Conservation (phyloP, 2,888 invertebrate species). For the Euplagia quadripunctaria region DNA sequence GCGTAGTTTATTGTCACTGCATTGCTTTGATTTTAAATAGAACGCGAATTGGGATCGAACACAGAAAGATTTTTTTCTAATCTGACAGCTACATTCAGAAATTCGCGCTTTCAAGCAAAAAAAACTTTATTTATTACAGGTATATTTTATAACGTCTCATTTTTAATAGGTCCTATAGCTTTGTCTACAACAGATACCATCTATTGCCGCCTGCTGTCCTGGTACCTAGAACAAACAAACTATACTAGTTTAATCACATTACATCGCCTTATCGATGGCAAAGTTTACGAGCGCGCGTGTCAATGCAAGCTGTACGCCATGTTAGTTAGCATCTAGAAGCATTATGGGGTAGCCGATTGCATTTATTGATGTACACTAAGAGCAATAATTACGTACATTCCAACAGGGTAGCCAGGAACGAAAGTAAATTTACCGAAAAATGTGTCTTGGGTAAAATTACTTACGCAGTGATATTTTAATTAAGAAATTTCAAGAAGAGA, state of each 20-base stretch:
- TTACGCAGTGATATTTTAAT: too few species aligned
- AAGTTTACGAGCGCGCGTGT: constrained; percentile 43
- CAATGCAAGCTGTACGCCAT: constrained; percentile 14
- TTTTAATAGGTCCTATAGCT: neutral
- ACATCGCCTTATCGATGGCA: constrained; percentile 10
- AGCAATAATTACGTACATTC: too few species aligned
- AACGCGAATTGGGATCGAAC: too few species aligned
- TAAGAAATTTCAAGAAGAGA: too few species aligned
- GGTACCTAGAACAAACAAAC: constrained; percentile 10
- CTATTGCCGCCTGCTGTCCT: constrained; percentile 9
- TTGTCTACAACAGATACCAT: constrained; percentile 6
- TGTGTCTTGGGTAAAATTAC: too few species aligned
- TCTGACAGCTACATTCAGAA: too few species aligned
- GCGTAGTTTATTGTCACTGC: too few species aligned
- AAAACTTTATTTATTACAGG: too few species aligned
- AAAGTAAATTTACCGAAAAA: neutral
- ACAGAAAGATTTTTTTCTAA: too few species aligned
- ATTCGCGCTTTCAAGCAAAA: too few species aligned
- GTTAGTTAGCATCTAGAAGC: neutral
- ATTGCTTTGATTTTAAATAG: too few species aligned
- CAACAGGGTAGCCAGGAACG: neutral
- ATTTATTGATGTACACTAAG: constrained; percentile 7
- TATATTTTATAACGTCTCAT: neutral
- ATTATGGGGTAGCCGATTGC: constrained; percentile 6
- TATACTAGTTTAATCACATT: constrained; percentile 8